Conservation (phyloP, 2,888 invertebrate species). For the Parnassius smintheus region DNA sequence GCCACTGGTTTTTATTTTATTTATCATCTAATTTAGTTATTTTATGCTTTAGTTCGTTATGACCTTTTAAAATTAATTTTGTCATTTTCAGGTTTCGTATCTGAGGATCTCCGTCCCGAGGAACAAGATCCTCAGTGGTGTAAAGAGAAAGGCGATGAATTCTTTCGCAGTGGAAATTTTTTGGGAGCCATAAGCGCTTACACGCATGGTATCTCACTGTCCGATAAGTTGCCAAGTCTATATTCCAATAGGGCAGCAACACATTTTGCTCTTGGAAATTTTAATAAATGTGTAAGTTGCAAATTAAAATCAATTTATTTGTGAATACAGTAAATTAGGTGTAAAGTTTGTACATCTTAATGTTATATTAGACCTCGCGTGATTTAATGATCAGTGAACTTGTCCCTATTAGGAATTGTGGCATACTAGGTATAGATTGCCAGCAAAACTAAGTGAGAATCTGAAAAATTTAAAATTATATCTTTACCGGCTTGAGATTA, state of each 20-base stretch:
- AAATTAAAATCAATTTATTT: too few species aligned
- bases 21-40: too few species aligned
- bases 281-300: slow-evolving; percentile 82
- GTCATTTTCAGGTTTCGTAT: slow-evolving; percentile 80
- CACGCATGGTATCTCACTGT: slow-evolving; percentile 87
- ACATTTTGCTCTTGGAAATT: slow-evolving; percentile 89
- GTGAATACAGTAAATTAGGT: too few species aligned
- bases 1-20: slow-evolving; percentile 62
- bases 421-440: too few species aligned
- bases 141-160: slow-evolving; percentile 89
- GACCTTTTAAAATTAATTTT: too few species aligned
- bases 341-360: slow-evolving; percentile 32
- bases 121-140: slow-evolving; percentile 92
- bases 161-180: slow-evolving; percentile 87
- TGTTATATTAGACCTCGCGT: not conserved
- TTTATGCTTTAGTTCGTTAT: too few species aligned
- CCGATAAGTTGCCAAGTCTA: slow-evolving; percentile 86
- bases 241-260: slow-evolving; percentile 89
- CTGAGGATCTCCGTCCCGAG: slow-evolving; percentile 87
- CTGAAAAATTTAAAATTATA: too few species aligned
- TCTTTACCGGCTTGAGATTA: too few species aligned
- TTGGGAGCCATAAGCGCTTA: slow-evolving; percentile 91
- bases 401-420: too few species aligned
- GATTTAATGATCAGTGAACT: too few species aligned
- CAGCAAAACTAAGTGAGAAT: too few species aligned